Base-by-base conservation (phyloP, 2,888 invertebrate genomes). In the Campaea margaritaria region DNA sequence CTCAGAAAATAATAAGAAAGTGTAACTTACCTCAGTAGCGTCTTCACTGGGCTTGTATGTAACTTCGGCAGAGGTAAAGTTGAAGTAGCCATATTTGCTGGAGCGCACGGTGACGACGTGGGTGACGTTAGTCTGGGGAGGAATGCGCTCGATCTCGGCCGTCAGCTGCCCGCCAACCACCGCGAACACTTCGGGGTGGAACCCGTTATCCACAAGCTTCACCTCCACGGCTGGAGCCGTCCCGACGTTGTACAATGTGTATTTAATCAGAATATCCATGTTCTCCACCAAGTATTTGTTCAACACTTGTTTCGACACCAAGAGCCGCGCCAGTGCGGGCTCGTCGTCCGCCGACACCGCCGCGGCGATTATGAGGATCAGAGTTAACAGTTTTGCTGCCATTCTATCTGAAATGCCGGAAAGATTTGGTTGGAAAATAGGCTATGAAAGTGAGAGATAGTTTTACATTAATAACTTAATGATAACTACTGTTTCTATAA, bases 261-360 rank as follows among this genome's bases (percentile, higher is more conserved):
- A 99, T 91, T 99, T 97, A 42, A 99, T 96, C 65, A 99, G 95
- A 74, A 99, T 95, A 85, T 99, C 99, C 95, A 98, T 97, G 79
- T 96, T 96, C 93, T 99, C 99, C 0, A 99, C 99, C 65, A 99
- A 93, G 83, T 98, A 99, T 90, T 97, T 97, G 85, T 99, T 99
- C 62, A 99, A 94, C 76, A 99, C 96, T 89, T 97, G 97, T 91
- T 99, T 99, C 10, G 97, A 97, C 21, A 98, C 96, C 64, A 99
- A 91, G 48, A 99, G 93, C 75, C 96, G 94, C 15, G 99, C 98
- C 53, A 95, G 94, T 46, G 95, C 93, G 43, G 96, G 95, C 74
- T 96, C 96, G 67, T 95, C 95, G 62, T 94, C 94, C 44, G 94
- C 93, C 60, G 88, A 84, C 64, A 91, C 91, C 53, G 83, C 85